A percentile compares a stretch with the other conserved stretches of the same genome.
Evolutionary conservation across 1,140 invertebrate genomes (phyloP).

Genomic region (Maconellicoccus hirsutus): DNA sequence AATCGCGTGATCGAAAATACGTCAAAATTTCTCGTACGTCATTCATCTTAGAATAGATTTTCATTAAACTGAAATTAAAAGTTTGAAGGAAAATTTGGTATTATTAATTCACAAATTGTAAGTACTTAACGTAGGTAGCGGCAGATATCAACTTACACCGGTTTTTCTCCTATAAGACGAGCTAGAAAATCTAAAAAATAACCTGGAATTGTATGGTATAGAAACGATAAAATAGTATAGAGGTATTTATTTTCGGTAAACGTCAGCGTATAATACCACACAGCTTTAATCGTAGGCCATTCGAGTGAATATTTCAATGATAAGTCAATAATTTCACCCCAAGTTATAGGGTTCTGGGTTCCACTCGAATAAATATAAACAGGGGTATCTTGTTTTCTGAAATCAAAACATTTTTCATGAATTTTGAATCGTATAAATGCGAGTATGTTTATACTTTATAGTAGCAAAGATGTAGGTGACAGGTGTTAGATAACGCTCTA

Average conservation of each 20-base stretch:
- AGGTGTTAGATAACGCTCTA: neutral
- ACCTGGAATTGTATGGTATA: constrained; percentile 38
- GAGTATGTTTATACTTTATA: too few relatives aligned
- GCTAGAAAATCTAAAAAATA: constrained; percentile 34
- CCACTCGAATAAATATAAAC: constrained; percentile 62
- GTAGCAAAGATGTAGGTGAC: neutral
- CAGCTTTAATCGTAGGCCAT: constrained; percentile 36
- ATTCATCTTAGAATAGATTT: constrained; percentile 59
- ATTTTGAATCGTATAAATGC: too few relatives aligned
- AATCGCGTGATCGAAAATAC: constrained; percentile 57
- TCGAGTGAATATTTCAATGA: constrained; percentile 24
- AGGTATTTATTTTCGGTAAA: constrained; percentile 38
- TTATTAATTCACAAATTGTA: constrained; percentile 12
- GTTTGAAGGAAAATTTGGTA: constrained; percentile 24
- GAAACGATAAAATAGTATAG: constrained; percentile 38
- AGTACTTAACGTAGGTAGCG: neutral
- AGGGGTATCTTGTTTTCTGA: constrained; percentile 29
- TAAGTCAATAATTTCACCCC: constrained; percentile 41
- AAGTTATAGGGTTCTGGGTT: constrained; percentile 52
- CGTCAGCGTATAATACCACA: constrained; percentile 44
- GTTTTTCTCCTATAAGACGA: constrained; percentile 34
- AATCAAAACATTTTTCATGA: neutral
- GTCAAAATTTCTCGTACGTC: constrained; percentile 54
- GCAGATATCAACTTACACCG: constrained; percentile 34
- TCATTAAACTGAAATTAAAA: constrained; percentile 48